A percentile compares a stretch with the other conserved stretches of the same genome.
Conservation (phyloP, 2,888 invertebrate genomes). For the Eristalis pertinax region DNA sequence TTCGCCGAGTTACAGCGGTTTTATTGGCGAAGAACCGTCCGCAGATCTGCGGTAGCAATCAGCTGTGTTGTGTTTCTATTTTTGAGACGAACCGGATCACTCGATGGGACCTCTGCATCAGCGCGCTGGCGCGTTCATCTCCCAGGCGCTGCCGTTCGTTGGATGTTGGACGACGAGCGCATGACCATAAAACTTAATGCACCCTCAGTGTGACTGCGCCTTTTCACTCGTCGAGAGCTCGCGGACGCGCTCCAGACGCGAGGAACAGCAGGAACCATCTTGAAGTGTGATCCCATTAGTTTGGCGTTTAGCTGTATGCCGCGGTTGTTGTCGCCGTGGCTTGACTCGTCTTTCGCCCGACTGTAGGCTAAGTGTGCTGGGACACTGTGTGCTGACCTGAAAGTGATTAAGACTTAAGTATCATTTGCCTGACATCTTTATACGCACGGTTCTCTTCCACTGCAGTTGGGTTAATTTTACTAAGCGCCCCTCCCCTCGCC, state of each 20-base stretch:
- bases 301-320: slow-evolving; percentile 55
- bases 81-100: background rate
- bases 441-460: slow-evolving; percentile 52
- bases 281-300: slow-evolving; percentile 72
- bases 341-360: slow-evolving; percentile 1
- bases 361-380: background rate
- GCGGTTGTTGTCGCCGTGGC: slow-evolving; percentile 25
- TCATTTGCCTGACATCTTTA: slow-evolving; percentile 71
- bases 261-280: slow-evolving; percentile 68
- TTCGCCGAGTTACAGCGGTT: background rate
- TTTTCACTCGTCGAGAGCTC: background rate
- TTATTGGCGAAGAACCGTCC: background rate
- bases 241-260: background rate
- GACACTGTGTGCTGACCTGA: slow-evolving; percentile 44
- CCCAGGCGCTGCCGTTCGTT: background rate
- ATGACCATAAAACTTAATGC: slow-evolving; percentile 68
- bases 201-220: slow-evolving; percentile 18
- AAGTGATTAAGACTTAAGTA: slow-evolving; percentile 72
- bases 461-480: slow-evolving; percentile 57
- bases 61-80: background rate
- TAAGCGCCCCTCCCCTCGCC: background rate
- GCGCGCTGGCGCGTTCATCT: no score
- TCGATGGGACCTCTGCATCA: no score
- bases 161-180: slow-evolving; percentile 38
- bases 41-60: background rate